Percentiles rank a stretch among this genome's conserved stretches.
These are phyloP conservation scores for Propithecus perrieri DNA, from an alignment of 2,797 vertebrate species.

Conservation along the genomic window DNA sequence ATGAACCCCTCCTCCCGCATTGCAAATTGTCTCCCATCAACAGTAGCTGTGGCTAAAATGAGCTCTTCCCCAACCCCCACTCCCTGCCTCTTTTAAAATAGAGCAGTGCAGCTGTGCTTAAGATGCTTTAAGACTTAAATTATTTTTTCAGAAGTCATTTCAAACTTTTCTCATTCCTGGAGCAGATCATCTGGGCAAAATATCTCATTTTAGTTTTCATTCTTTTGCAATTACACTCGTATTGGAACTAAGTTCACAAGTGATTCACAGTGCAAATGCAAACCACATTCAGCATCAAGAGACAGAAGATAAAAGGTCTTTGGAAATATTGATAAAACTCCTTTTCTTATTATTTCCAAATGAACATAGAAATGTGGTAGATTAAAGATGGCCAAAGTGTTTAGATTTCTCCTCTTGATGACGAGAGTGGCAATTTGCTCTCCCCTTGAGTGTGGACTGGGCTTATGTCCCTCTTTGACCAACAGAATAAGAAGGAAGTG, in stretches of 20 bases:
- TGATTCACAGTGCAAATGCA: not conserved
- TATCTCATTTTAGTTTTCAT: not conserved
- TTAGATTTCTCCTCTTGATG: not conserved
- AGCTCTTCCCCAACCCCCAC: not conserved
- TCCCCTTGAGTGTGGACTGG: not conserved
- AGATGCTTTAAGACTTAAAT: not conserved
- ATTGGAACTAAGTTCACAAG: not conserved
- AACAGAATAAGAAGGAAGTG: not conserved
- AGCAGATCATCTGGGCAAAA: not conserved
- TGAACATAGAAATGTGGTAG: not conserved
- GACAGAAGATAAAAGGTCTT: not conserved
- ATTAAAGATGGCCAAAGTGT: not conserved
- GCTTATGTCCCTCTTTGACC: not conserved
- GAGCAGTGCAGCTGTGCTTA: not conserved
- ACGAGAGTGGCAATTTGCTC: not conserved
- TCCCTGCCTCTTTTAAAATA: constrained; percentile 18
- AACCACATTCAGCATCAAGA: not conserved
- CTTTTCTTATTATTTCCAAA: not conserved
- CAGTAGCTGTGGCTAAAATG: not conserved
- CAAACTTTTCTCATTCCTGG: not conserved
- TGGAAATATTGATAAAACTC: not conserved
- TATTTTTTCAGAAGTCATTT: not conserved
- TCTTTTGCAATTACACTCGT: not conserved
- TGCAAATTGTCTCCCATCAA: not conserved
- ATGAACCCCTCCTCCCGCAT: not conserved